A percentile compares a stretch with the other conserved stretches of the same genome.
phyloP scores from a whole-genome alignment of 2,113 vertebrate genomes.

The Mesocricetus auratus region DNA sequence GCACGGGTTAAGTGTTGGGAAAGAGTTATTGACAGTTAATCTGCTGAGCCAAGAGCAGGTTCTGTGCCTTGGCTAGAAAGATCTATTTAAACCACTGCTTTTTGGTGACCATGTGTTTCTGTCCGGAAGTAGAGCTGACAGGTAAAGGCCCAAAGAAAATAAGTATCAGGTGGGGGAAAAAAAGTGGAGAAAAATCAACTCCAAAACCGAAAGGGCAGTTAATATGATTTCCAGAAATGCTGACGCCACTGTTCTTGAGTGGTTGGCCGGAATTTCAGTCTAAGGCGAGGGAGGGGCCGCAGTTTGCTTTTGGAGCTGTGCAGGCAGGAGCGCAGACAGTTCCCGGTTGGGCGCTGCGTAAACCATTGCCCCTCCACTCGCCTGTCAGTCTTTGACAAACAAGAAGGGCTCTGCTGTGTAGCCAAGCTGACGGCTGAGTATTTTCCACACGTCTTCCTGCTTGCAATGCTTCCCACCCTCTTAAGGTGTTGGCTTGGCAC shows the following conservation, averaged over 20 bases:
- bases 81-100: neutral
- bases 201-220: neutral
- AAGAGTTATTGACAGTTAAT: neutral
- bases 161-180: neutral
- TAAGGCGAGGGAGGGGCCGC: neutral
- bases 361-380: constrained; percentile 51
- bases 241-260: neutral
- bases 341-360: neutral
- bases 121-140: neutral
- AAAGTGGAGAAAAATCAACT: neutral
- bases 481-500: constrained; percentile 86
- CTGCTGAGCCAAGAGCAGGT: neutral
- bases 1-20: constrained; percentile 46
- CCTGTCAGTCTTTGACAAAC: constrained; percentile 63
- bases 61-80: neutral
- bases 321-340: neutral
- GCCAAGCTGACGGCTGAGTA: constrained; percentile 81
- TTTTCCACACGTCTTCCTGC: constrained; percentile 83
- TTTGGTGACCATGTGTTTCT: neutral
- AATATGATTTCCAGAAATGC: neutral
- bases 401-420: constrained; percentile 78
- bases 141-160: neutral
- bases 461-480: constrained; percentile 86
- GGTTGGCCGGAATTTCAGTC: neutral
- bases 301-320: neutral